A percentile compares a stretch with the other conserved stretches of the same genome.
Conservation (phyloP, 2,888 invertebrate genomes). For the Lasioglossum oenotherae region DNA sequence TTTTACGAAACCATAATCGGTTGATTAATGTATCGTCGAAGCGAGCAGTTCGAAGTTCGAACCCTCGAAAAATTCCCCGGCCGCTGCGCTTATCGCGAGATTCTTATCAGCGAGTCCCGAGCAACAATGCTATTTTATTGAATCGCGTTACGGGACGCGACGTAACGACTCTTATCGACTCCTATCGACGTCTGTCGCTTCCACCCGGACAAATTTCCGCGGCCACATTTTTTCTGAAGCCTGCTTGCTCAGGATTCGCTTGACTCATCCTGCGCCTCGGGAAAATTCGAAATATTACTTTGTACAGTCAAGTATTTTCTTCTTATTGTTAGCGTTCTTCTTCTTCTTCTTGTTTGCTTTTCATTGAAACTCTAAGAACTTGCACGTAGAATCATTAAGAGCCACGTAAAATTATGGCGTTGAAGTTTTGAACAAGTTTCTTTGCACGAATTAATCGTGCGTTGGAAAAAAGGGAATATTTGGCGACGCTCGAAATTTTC, state of each 20-base stretch:
- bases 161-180: constrained; percentile 6
- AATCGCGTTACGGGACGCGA: neutral
- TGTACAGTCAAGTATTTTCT: neutral
- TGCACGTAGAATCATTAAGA: neutral
- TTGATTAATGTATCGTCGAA: neutral
- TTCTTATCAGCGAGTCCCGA: neutral
- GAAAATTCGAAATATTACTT: neutral
- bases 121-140: constrained; percentile 21
- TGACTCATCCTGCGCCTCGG: neutral
- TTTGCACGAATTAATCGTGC: no score
- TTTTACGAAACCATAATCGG: neutral
- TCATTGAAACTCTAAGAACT: neutral
- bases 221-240: neutral
- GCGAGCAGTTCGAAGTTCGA: constrained; percentile 4
- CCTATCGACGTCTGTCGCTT: neutral
- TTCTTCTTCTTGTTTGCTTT: neutral
- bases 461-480: neutral
- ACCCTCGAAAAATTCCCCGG: neutral
- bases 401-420: neutral
- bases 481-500: neutral
- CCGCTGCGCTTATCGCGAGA: constrained; percentile 5
- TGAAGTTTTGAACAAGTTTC: neutral
- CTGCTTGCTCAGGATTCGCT: neutral
- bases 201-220: neutral
- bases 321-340: neutral